A percentile compares a stretch with the other conserved stretches of the same genome.
phyloP scores from a whole-genome alignment of 1,140 invertebrate genomes.

The Sycophila sp. region DNA sequence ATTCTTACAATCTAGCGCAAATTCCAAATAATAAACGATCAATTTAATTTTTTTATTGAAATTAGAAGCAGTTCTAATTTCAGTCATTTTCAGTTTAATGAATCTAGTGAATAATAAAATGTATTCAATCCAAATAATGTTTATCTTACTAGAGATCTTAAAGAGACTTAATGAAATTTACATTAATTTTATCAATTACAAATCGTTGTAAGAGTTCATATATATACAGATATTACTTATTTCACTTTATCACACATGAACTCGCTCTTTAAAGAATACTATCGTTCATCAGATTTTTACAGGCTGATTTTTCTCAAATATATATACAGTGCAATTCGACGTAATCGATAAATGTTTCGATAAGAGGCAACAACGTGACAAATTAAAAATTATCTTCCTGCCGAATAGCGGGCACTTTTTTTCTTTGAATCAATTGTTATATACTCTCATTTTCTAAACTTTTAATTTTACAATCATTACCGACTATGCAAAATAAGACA shows the following conservation, averaged over 20 bases:
- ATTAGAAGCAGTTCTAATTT: too few species aligned
- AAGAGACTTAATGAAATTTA: not conserved
- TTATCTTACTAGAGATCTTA: too few species aligned
- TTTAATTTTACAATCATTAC: slow-evolving; percentile 1
- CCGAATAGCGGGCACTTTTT: not conserved
- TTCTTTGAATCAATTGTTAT: too few species aligned
- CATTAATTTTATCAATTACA: slow-evolving; percentile 1
- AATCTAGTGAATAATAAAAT: too few species aligned
- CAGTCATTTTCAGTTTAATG: too few species aligned
- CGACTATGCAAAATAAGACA: slow-evolving; percentile 8
- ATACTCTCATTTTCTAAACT: not conserved
- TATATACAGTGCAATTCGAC: slow-evolving; percentile 11
- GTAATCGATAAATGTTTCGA: slow-evolving; percentile 24
- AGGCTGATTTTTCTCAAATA: slow-evolving; percentile 24
- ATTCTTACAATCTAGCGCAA: not conserved
- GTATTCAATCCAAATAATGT: too few species aligned
- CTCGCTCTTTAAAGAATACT: slow-evolving; percentile 34
- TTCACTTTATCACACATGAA: slow-evolving; percentile 28
- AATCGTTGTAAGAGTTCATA: not conserved
- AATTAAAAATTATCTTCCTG: slow-evolving; percentile 3
- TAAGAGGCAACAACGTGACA: slow-evolving; percentile 35
- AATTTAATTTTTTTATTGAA: too few species aligned
- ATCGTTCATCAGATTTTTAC: slow-evolving; percentile 30
- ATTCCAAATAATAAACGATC: too few species aligned
- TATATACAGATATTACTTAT: not conserved